These are phyloP conservation scores for Parapsyche elsis DNA, from an alignment of 1,140 invertebrate species.

Conservation along the genomic window DNA sequence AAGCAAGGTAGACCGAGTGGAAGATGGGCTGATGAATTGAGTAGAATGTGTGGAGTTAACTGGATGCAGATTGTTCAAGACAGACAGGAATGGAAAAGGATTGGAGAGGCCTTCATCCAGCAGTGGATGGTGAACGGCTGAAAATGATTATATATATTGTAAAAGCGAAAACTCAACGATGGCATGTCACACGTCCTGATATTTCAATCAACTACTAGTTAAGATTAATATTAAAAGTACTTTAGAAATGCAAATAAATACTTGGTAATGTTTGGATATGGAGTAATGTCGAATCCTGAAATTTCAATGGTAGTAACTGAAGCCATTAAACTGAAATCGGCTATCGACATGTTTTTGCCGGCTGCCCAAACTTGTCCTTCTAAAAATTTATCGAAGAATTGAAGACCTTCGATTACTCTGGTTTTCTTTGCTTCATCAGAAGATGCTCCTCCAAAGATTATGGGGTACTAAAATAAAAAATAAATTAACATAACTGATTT, in stretches of 20 bases:
- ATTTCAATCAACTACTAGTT: not conserved
- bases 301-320: constrained; percentile 75
- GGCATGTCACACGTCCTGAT: not conserved
- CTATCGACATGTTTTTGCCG: constrained; percentile 77
- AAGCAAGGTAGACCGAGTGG: too few relatives aligned
- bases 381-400: constrained; percentile 76
- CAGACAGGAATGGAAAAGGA: too few relatives aligned
- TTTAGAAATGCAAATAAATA: constrained; percentile 46
- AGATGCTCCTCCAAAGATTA: constrained; percentile 73
- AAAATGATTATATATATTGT: too few relatives aligned
- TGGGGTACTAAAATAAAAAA: constrained; percentile 72
- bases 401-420: constrained; percentile 72
- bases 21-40: too few relatives aligned
- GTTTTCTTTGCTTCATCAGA: constrained; percentile 73
- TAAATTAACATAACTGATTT: constrained; percentile 35
- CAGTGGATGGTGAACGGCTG: too few relatives aligned
- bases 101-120: too few relatives aligned
- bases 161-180: too few relatives aligned
- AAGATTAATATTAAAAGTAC: constrained; percentile 14
- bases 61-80: too few relatives aligned
- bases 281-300: constrained; percentile 73
- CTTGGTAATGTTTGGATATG: constrained; percentile 75
- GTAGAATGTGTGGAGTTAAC: too few relatives aligned
- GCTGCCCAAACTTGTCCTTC: constrained; percentile 74
- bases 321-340: constrained; percentile 74